phyloP scores from a whole-genome alignment of 2,113 vertebrate genomes.

The Larimichthys crocea region DNA sequence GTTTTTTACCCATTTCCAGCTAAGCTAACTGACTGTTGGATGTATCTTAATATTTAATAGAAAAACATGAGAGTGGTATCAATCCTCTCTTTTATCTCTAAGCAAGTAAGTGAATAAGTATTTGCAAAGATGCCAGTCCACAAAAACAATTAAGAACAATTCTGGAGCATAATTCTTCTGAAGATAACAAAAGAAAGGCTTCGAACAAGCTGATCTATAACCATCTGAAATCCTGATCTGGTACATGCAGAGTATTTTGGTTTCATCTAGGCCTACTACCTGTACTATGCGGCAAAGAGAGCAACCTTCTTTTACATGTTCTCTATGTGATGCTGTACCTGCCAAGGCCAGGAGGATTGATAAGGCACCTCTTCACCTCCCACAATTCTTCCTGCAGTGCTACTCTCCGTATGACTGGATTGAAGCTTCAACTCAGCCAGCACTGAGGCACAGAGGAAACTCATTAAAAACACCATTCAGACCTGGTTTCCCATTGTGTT shows the following conservation, averaged over 20 bases:
- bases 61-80: neutral
- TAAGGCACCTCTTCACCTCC: slow-evolving; percentile 66
- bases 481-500: neutral
- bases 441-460: slow-evolving; percentile 20
- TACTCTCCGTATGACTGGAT: slow-evolving; percentile 41
- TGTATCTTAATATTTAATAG: neutral
- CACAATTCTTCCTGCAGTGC: slow-evolving; percentile 74
- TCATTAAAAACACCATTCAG: slow-evolving; percentile 1
- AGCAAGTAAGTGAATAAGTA: neutral
- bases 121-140: neutral
- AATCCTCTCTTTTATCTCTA: neutral
- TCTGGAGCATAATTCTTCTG: neutral
- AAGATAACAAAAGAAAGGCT: neutral
- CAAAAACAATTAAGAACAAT: too few relatives aligned
- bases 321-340: slow-evolving; percentile 62
- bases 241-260: neutral
- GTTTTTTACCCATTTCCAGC: neutral
- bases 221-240: neutral
- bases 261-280: neutral
- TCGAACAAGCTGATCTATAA: neutral
- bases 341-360: slow-evolving; percentile 81
- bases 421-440: slow-evolving; percentile 73
- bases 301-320: neutral
- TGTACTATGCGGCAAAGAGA: neutral
- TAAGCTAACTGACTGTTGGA: neutral